A percentile compares a stretch with the other conserved stretches of the same genome.
phyloP scores from a whole-genome alignment of 2,888 invertebrate species.

The Phoenoteleia sp. region DNA sequence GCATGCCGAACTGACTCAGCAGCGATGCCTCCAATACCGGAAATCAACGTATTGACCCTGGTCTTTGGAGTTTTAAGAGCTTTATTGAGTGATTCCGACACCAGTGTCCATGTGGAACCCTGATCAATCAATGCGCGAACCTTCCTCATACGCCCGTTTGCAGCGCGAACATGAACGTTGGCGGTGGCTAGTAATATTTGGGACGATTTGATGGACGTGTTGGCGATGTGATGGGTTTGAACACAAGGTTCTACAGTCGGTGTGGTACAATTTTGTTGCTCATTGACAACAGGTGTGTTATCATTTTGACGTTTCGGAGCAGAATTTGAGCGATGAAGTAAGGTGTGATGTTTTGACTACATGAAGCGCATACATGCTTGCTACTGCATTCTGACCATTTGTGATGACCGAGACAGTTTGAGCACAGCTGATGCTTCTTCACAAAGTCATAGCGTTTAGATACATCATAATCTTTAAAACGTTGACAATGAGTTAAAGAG shows the following conservation, averaged over 20 bases:
- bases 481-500: neutral
- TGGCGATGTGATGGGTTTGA: neutral
- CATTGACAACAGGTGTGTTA: too few species aligned
- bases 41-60: neutral
- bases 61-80: neutral
- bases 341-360: slow-evolving; percentile 2
- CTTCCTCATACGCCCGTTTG: neutral
- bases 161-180: slow-evolving; percentile 31
- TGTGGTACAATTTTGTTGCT: too few species aligned
- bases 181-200: slow-evolving; percentile 66
- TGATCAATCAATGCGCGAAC: slow-evolving; percentile 19
- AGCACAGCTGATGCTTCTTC: neutral
- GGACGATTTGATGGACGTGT: neutral
- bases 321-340: neutral
- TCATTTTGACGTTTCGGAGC: too few species aligned
- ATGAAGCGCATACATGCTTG: neutral
- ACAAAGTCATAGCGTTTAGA: slow-evolving; percentile 8
- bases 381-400: neutral
- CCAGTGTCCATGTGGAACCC: slow-evolving; percentile 2
- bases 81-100: neutral
- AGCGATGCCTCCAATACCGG: neutral
- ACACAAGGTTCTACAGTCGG: too few species aligned
- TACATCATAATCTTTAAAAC: neutral
- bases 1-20: neutral
- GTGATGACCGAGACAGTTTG: slow-evolving; percentile 16